phyloP scores from a whole-genome alignment of 2,888 invertebrate genomes.

The Diabrotica balteata region DNA sequence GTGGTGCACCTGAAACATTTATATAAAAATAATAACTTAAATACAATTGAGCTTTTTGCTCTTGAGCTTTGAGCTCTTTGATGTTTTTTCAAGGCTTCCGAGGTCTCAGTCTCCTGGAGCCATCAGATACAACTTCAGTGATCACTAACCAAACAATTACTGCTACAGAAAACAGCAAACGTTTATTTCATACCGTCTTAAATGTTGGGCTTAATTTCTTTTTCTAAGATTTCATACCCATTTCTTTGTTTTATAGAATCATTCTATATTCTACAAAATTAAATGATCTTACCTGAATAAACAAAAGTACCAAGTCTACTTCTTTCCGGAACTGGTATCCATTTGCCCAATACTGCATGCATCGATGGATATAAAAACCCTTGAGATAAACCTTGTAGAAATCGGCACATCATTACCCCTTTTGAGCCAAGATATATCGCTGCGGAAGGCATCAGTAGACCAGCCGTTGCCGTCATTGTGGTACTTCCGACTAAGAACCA shows the following conservation, averaged over 20 bases:
- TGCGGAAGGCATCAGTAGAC: constrained; percentile 71
- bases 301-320: constrained; percentile 73
- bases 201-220: no score
- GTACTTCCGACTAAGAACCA: constrained; percentile 69
- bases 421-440: constrained; percentile 71
- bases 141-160: no score
- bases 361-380: constrained; percentile 76
- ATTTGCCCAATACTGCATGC: constrained; percentile 77
- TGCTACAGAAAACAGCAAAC: no score
- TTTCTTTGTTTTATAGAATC: no score
- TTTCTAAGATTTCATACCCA: no score
- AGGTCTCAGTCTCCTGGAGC: no score
- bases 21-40: neutral
- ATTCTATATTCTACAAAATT: neutral
- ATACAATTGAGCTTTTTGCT: neutral
- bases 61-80: no score
- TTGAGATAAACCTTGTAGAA: constrained; percentile 78
- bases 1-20: constrained; percentile 55
- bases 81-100: no score
- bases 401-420: constrained; percentile 70
- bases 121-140: no score
- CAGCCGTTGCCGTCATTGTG: constrained; percentile 69
- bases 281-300: constrained; percentile 62
- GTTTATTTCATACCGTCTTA: no score
- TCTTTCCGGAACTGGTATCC: constrained; percentile 76